These are phyloP conservation scores for Aethes cnicana DNA, from an alignment of 2,888 invertebrate genomes.

Conservation along the genomic window DNA sequence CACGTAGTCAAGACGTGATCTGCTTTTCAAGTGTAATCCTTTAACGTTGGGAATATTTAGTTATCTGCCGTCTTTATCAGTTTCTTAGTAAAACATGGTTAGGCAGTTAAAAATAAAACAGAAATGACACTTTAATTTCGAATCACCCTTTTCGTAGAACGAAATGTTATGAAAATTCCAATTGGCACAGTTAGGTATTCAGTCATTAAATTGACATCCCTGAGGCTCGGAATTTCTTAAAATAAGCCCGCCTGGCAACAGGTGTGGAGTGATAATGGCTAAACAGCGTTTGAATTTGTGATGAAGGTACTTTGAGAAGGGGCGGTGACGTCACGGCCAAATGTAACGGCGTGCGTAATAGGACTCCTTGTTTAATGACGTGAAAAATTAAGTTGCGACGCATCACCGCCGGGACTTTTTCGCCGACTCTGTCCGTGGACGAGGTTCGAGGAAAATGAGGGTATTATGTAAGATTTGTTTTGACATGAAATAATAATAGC, in stretches of 20 bases:
- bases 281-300: slow-evolving; percentile 76
- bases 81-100: too few relatives aligned
- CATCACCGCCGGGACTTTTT: slow-evolving; percentile 14
- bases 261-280: slow-evolving; percentile 77
- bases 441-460: not conserved
- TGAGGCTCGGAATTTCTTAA: slow-evolving; percentile 34
- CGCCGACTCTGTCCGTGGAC: slow-evolving; percentile 1
- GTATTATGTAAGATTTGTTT: not conserved
- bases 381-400: slow-evolving; percentile 31
- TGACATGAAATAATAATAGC: not conserved
- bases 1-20: too few relatives aligned
- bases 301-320: slow-evolving; percentile 55
- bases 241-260: slow-evolving; percentile 61
- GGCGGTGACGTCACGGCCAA: slow-evolving; percentile 49
- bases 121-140: not conserved
- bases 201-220: slow-evolving; percentile 24
- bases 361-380: slow-evolving; percentile 33
- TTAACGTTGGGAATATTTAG: too few relatives aligned
- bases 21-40: too few relatives aligned
- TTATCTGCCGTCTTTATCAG: too few relatives aligned
- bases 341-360: slow-evolving; percentile 28
- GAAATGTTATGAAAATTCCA: not conserved
- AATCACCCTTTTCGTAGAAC: not conserved
- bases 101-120: too few relatives aligned
- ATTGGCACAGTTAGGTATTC: slow-evolving; percentile 12